phyloP scores from a whole-genome alignment of 1,140 invertebrate genomes.

The Chironomus striatipennis region DNA sequence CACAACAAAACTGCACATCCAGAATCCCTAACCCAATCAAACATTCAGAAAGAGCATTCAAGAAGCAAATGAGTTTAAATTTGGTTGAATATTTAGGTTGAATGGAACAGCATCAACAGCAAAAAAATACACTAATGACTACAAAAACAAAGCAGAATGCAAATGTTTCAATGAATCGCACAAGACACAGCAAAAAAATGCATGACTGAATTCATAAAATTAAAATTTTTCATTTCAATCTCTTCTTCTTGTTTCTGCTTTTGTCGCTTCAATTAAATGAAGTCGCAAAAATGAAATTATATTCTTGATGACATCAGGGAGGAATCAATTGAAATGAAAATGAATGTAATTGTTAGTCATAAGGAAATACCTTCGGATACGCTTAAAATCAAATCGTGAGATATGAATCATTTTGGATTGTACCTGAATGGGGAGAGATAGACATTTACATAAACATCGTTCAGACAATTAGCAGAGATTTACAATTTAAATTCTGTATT shows the following conservation, averaged over 20 bases:
- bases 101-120: no score
- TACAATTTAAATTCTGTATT: background rate
- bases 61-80: no score
- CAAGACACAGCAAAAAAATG: background rate
- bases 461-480: constrained; percentile 14
- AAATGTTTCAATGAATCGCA: no score
- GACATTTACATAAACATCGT: constrained; percentile 3
- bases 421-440: background rate
- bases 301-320: background rate
- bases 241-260: no score
- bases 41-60: no score
- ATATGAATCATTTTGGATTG: background rate
- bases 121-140: no score
- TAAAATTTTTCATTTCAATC: no score
- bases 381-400: background rate
- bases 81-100: no score
- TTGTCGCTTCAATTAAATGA: no score
- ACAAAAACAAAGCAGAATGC: no score
- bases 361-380: constrained; percentile 5
- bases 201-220: background rate
- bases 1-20: no score
- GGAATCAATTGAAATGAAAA: constrained; percentile 8
- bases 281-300: background rate
- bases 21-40: no score
- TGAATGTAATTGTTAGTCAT: constrained; percentile 3